phyloP scores from a whole-genome alignment of 37 sponge, comb jelly and placozoan genomes.

The Axinella damicornis region DNA sequence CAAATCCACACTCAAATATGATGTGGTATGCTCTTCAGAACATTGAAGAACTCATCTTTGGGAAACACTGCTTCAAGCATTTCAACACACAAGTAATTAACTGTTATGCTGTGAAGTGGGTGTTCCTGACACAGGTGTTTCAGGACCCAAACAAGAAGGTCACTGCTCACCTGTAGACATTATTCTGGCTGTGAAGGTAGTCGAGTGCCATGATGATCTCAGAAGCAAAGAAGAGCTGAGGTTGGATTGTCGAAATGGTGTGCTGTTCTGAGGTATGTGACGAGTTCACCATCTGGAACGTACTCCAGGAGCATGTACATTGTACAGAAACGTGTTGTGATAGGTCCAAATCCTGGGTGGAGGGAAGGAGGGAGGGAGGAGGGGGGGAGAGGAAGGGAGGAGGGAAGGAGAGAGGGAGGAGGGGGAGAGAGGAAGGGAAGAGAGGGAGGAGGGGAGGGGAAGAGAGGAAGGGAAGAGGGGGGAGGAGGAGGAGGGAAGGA shows the following conservation, averaged over 20 bases:
- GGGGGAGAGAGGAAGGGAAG: neutral
- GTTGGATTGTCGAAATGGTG: slow-evolving; percentile 78
- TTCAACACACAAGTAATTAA: neutral
- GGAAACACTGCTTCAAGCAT: too few species aligned
- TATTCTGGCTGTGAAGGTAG: slow-evolving; percentile 85
- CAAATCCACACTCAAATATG: too few species aligned
- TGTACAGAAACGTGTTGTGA: slow-evolving; percentile 86
- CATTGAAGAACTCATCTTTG: too few species aligned
- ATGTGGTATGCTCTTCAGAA: too few species aligned
- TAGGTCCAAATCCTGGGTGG: slow-evolving; percentile 79
- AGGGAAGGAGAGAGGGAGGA: neutral
- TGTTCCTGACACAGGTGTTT: too few species aligned
- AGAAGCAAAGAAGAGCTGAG: slow-evolving; percentile 83
- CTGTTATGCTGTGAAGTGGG: too few species aligned
- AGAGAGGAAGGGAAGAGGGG: too few species aligned
- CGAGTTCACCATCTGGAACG: slow-evolving; percentile 91
- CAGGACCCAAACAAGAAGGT: neutral
- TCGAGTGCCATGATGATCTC: slow-evolving; percentile 95
- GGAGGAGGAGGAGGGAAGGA: too few species aligned
- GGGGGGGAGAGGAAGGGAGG: too few species aligned
- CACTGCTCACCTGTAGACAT: slow-evolving; percentile 81
- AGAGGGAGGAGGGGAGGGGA: neutral
- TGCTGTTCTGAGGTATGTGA: slow-evolving; percentile 89
- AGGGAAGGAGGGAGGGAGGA: too few species aligned
- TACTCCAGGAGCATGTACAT: slow-evolving; percentile 97